Percentiles rank a stretch among this genome's conserved stretches.
phyloP scores from a whole-genome alignment of 2,797 vertebrate species.

The Eptatretus atami region DNA sequence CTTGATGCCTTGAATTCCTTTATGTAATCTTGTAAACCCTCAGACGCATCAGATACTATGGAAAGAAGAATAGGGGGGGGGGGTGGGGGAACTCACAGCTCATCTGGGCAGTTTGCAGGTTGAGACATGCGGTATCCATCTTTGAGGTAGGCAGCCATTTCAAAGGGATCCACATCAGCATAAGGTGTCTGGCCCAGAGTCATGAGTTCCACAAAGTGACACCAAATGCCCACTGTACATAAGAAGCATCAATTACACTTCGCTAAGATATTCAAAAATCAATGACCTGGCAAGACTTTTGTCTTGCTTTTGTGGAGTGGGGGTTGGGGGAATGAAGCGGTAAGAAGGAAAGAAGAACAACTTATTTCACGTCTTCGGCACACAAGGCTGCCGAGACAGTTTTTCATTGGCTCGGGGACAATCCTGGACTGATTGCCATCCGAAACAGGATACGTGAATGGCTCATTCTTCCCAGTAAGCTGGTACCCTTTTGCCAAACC shows the following conservation, averaged over 20 bases:
- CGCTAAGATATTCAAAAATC: constrained; percentile 9
- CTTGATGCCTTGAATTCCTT: background rate
- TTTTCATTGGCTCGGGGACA: too few relatives aligned
- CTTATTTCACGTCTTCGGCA: too few relatives aligned
- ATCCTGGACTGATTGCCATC: too few relatives aligned
- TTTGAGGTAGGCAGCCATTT: constrained; percentile 95
- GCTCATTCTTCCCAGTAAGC: too few relatives aligned
- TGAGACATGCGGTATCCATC: constrained; percentile 96
- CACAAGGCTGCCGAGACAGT: too few relatives aligned
- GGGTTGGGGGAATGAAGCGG: background rate
- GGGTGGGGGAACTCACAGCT: constrained; percentile 29
- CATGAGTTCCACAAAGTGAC: constrained; percentile 91
- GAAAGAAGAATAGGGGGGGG: background rate
- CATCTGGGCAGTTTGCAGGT: constrained; percentile 98
- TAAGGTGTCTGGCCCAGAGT: constrained; percentile 90
- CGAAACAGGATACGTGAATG: too few relatives aligned
- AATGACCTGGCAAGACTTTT: constrained; percentile 4
- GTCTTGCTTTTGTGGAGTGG: background rate
- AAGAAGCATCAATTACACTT: constrained; percentile 8
- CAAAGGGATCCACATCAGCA: constrained; percentile 87
- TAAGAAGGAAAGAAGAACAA: too few relatives aligned
- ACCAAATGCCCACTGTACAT: constrained; percentile 69
- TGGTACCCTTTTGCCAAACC: too few relatives aligned
- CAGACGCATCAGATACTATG: background rate
- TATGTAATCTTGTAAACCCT: background rate